These are phyloP conservation scores for Catagonus wagneri DNA, from an alignment of 2,113 vertebrate genomes.

Conservation along the genomic window DNA sequence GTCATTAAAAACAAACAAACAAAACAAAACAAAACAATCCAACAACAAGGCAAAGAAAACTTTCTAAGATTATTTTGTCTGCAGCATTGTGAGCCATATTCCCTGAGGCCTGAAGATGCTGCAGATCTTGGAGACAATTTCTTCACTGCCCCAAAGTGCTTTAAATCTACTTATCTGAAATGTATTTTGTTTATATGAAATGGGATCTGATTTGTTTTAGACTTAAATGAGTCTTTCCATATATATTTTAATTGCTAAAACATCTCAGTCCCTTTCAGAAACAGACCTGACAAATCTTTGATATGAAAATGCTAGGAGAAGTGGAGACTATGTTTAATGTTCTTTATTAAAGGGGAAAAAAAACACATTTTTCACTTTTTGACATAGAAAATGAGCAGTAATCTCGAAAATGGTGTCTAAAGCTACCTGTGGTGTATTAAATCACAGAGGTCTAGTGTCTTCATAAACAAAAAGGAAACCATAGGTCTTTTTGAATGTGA, in stretches of 20 bases:
- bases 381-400: background rate
- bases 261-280: conserved; percentile 33
- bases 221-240: background rate
- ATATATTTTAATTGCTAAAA: conserved; percentile 7
- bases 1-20: too few species aligned
- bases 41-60: too few species aligned
- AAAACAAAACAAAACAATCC: too few species aligned
- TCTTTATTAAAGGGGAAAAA: background rate
- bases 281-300: background rate
- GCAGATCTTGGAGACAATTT: background rate
- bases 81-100: background rate
- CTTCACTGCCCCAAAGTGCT: background rate
- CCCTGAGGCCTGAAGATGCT: background rate
- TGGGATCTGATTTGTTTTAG: conserved; percentile 27
- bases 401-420: background rate
- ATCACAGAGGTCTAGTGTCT: background rate
- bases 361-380: background rate
- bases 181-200: background rate
- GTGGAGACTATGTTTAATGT: background rate
- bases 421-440: background rate
- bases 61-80: background rate
- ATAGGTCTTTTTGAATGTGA: background rate
- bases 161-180: background rate
- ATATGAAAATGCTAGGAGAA: background rate
- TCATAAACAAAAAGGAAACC: conserved; percentile 3